Evolutionary conservation across 2,113 vertebrate genomes (phyloP).

Genomic region (Sinocyclocheilus maitianheensis): DNA sequence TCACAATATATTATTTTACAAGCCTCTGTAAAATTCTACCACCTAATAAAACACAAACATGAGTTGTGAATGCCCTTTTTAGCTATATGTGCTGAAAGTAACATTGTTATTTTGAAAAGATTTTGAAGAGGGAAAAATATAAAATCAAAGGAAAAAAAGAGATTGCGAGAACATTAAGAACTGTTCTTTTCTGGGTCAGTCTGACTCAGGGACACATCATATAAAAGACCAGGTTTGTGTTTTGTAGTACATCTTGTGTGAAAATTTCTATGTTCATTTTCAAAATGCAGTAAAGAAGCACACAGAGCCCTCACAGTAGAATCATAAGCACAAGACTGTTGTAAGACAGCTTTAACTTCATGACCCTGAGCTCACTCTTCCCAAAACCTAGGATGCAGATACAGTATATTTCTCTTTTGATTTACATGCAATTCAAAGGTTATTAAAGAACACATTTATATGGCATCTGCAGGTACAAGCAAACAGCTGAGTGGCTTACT

Average conservation of each 20-base stretch:
- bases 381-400: not conserved
- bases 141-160: not conserved
- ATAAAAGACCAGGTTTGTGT: slow-evolving; percentile 27
- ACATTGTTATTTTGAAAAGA: not conserved
- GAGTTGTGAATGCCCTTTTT: no score
- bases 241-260: slow-evolving; percentile 25
- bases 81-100: not conserved
- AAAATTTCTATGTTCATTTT: slow-evolving; percentile 13
- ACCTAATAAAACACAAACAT: not conserved
- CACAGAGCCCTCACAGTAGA: not conserved
- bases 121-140: not conserved
- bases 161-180: slow-evolving; percentile 15
- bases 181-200: slow-evolving; percentile 28
- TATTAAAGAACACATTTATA: not conserved
- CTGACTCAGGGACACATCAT: slow-evolving; percentile 39
- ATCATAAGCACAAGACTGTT: not conserved
- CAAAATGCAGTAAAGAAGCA: not conserved
- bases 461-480: not conserved
- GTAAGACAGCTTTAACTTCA: not conserved
- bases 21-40: not conserved
- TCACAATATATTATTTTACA: not conserved
- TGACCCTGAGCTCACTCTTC: not conserved
- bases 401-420: not conserved
- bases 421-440: not conserved
- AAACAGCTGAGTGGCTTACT: not conserved